These are phyloP conservation scores for Drosophila colorata DNA, from an alignment of 2,888 invertebrate genomes.

Conservation along the genomic window DNA sequence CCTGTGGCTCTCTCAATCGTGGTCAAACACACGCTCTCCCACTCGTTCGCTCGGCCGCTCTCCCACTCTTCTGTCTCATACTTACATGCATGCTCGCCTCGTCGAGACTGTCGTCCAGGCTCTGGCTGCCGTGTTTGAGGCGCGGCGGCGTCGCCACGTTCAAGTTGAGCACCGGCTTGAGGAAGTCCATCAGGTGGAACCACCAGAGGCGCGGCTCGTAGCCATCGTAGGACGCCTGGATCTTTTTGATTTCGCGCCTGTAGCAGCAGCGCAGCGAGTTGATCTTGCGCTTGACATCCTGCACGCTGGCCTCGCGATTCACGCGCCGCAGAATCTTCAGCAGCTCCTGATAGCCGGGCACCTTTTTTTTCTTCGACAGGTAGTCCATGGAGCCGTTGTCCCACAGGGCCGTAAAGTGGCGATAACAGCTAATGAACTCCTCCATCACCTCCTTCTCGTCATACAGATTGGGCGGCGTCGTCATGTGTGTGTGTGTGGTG, in stretches of 20 bases:
- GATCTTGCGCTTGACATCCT: conserved; percentile 67
- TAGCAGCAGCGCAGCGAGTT: conserved; percentile 68
- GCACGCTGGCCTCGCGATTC: conserved; percentile 48
- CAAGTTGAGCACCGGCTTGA: conserved; percentile 58
- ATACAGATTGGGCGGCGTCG: conserved; percentile 46
- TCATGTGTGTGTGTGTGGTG: conserved; percentile 11
- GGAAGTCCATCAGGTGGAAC: conserved; percentile 64
- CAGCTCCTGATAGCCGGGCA: conserved; percentile 58
- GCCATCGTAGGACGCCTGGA: conserved; percentile 34
- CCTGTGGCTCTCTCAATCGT: no score
- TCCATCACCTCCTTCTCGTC: conserved; percentile 65
- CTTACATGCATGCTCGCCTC: conserved; percentile 61
- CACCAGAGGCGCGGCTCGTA: conserved; percentile 69
- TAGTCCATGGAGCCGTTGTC: conserved; percentile 52
- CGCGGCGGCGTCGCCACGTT: conserved; percentile 13
- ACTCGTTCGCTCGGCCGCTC: not conserved
- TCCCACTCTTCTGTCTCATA: conserved; percentile 9
- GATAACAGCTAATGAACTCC: conserved; percentile 69
- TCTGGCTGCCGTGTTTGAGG: conserved; percentile 20
- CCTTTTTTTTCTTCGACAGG: conserved; percentile 51
- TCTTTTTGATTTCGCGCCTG: conserved; percentile 62
- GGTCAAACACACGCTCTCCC: not conserved
- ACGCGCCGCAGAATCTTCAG: conserved; percentile 57
- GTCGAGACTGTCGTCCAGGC: conserved; percentile 53
- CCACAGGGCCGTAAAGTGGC: conserved; percentile 59